Conservation (phyloP, 2,888 invertebrate genomes). For the Rhagonycha fulva region DNA sequence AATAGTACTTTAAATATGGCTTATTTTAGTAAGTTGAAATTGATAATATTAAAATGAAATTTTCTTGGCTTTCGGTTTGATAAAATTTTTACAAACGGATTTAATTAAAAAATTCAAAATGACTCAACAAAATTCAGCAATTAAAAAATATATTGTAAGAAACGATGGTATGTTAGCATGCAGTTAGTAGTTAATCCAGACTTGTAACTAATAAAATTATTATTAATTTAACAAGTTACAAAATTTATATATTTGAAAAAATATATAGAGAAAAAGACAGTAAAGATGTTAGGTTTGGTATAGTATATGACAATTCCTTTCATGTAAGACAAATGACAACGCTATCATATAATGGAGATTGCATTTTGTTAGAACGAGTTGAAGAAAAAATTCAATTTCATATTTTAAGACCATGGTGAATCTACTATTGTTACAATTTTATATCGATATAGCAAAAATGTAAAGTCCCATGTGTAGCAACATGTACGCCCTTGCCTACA, state of each 20-base stretch:
- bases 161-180: too few relatives aligned
- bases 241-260: too few relatives aligned
- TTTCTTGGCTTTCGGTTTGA: background rate
- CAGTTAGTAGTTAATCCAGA: too few relatives aligned
- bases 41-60: background rate
- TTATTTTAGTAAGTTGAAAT: background rate
- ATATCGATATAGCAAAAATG: constrained; percentile 20
- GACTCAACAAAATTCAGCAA: background rate
- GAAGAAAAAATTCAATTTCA: constrained; percentile 29
- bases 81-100: background rate
- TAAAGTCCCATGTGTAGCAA: constrained; percentile 30
- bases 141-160: background rate
- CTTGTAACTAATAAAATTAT: too few relatives aligned
- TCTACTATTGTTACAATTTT: constrained; percentile 32
- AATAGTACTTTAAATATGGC: too few relatives aligned
- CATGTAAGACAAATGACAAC: background rate
- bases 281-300: background rate
- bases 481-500: constrained; percentile 30
- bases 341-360: background rate
- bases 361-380: constrained; percentile 26
- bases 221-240: too few relatives aligned
- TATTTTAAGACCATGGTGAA: constrained; percentile 32
- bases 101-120: background rate
- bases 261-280: background rate
- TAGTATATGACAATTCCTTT: background rate